phyloP scores from a whole-genome alignment of 53 echinoderm and acorn worm genomes.

The Zoroaster sp. region DNA sequence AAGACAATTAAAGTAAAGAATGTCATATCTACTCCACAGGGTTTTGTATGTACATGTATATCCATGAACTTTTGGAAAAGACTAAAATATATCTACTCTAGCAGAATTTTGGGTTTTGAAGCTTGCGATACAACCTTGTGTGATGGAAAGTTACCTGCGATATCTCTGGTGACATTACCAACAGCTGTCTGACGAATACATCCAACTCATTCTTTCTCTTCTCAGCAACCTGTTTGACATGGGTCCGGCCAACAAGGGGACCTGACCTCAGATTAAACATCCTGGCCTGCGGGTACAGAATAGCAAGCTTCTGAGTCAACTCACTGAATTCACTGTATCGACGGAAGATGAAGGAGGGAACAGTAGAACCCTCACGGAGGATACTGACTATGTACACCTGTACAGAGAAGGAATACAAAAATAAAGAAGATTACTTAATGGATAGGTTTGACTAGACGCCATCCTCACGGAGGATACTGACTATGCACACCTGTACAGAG shows the following conservation, averaged over 20 bases:
- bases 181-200: constrained; percentile 64
- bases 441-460: too few species aligned
- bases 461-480: too few species aligned
- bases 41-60: too few species aligned
- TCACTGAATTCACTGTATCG: constrained; percentile 95
- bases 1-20: too few species aligned
- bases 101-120: too few species aligned
- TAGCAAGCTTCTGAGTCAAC: constrained; percentile 79
- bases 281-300: constrained; percentile 69
- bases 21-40: too few species aligned
- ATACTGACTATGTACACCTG: constrained; percentile 91
- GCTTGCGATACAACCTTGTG: too few species aligned
- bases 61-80: too few species aligned
- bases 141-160: constrained; percentile 87
- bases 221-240: constrained; percentile 96
- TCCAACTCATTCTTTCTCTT: constrained; percentile 75
- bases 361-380: constrained; percentile 70
- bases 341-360: constrained; percentile 94
- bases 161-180: constrained; percentile 69
- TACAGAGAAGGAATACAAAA: not conserved
- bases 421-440: not conserved
- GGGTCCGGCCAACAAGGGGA: constrained; percentile 83
- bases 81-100: too few species aligned
- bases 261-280: constrained; percentile 73
- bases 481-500: not conserved